These are phyloP conservation scores for Volucella bombylans DNA, from an alignment of 2,888 invertebrate species.

Conservation along the genomic window DNA sequence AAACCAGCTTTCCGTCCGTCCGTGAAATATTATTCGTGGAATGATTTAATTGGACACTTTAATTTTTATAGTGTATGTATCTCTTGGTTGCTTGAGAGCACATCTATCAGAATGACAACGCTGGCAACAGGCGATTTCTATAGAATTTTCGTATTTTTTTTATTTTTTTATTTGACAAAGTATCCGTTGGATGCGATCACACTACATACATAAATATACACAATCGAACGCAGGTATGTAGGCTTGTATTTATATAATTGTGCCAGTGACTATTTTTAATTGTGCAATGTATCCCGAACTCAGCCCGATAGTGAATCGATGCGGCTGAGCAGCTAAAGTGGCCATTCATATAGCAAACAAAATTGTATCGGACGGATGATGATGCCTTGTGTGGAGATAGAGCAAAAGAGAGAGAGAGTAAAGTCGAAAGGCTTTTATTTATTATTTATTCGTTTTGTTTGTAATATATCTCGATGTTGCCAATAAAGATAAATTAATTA, in stretches of 20 bases:
- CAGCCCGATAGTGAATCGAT: too few relatives aligned
- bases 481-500: slow-evolving; percentile 70
- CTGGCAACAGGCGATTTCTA: slow-evolving; percentile 48
- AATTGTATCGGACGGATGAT: slow-evolving; percentile 14
- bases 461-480: slow-evolving; percentile 55
- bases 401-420: background rate
- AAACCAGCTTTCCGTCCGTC: slow-evolving; percentile 37
- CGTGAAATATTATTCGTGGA: slow-evolving; percentile 70
- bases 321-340: slow-evolving; percentile 20
- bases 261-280: slow-evolving; percentile 65
- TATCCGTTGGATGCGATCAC: too few relatives aligned
- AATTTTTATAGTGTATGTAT: slow-evolving; percentile 42
- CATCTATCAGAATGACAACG: slow-evolving; percentile 41
- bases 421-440: slow-evolving; percentile 29
- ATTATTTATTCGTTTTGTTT: slow-evolving; percentile 24
- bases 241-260: slow-evolving; percentile 8
- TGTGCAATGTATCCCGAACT: slow-evolving; percentile 38
- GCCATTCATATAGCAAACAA: slow-evolving; percentile 2
- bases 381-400: too few relatives aligned
- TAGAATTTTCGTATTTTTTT: slow-evolving; percentile 7
- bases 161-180: slow-evolving; percentile 1
- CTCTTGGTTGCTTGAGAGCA: slow-evolving; percentile 17
- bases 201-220: background rate
- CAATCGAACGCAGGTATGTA: too few relatives aligned
- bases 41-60: slow-evolving; percentile 71